Evolutionary conservation across 35 echinoderm and acorn worm genomes (phyloP).

Genomic region (Holothuria glaberrima): DNA sequence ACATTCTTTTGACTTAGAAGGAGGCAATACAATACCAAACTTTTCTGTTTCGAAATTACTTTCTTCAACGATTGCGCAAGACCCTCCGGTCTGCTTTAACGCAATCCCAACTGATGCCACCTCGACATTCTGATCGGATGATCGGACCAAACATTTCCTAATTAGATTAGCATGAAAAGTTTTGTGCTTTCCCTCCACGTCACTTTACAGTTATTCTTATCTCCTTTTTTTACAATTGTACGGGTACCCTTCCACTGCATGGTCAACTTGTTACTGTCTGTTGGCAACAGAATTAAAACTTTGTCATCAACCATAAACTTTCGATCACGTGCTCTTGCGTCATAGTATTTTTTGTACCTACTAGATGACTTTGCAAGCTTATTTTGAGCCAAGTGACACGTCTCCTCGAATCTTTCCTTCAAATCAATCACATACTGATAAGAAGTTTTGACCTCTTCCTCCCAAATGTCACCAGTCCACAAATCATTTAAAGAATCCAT

Average conservation of each 20-base stretch:
- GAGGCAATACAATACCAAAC: neutral
- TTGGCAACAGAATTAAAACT: slow-evolving; percentile 53
- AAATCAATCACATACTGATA: slow-evolving; percentile 70
- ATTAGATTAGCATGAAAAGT: slow-evolving; percentile 60
- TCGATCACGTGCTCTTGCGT: too few relatives aligned
- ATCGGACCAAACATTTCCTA: slow-evolving; percentile 29
- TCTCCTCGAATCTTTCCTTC: slow-evolving; percentile 34
- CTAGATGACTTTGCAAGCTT: slow-evolving; percentile 38
- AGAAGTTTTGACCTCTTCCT: slow-evolving; percentile 34
- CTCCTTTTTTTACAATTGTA: slow-evolving; percentile 17
- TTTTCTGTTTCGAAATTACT: too few relatives aligned
- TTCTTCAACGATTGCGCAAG: too few relatives aligned
- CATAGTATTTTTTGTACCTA: slow-evolving; percentile 51
- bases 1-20: neutral
- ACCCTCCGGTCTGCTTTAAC: neutral
- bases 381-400: slow-evolving; percentile 47
- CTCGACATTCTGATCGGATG: neutral
- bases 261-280: too few relatives aligned
- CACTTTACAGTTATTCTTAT: slow-evolving; percentile 46
- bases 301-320: slow-evolving; percentile 30
- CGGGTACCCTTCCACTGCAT: slow-evolving; percentile 59
- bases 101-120: slow-evolving; percentile 19
- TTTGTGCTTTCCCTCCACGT: slow-evolving; percentile 35
- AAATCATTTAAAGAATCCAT: slow-evolving; percentile 69
- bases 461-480: slow-evolving; percentile 46